These are phyloP conservation scores for Cyanistes caeruleus DNA, from an alignment of 2,113 vertebrate genomes.

Conservation along the genomic window DNA sequence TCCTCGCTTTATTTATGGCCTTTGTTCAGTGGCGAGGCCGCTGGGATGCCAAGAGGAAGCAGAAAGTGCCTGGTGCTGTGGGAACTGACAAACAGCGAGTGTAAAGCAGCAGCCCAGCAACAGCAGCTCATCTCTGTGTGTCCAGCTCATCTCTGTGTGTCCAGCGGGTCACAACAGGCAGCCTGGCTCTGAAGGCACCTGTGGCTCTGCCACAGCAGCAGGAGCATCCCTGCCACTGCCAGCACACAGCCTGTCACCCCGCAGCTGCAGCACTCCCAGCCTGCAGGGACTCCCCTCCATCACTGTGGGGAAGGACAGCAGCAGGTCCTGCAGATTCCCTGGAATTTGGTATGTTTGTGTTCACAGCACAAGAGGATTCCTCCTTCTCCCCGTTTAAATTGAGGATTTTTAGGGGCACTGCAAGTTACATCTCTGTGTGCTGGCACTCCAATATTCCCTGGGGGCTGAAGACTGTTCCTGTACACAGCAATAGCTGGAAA, in stretches of 20 bases:
- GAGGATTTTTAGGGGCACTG: not conserved
- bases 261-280: not conserved
- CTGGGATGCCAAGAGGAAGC: not conserved
- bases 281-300: not conserved
- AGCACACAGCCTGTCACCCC: not conserved
- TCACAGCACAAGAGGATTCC: not conserved
- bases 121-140: not conserved
- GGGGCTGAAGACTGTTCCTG: not conserved
- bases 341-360: accelerated
- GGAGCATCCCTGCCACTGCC: not conserved
- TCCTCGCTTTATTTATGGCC: not conserved
- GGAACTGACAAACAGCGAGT: not conserved
- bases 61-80: not conserved
- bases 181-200: accelerated
- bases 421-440: not conserved
- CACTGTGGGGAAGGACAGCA: not conserved
- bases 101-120: not conserved
- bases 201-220: not conserved
- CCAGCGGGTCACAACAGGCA: not conserved
- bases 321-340: not conserved
- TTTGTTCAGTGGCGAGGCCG: not conserved
- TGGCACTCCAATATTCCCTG: not conserved
- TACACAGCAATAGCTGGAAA: not conserved
- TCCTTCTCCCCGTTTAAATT: not conserved
- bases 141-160: accelerated